phyloP scores from a whole-genome alignment of 2,113 vertebrate genomes.

The Macaca fascicularis region DNA sequence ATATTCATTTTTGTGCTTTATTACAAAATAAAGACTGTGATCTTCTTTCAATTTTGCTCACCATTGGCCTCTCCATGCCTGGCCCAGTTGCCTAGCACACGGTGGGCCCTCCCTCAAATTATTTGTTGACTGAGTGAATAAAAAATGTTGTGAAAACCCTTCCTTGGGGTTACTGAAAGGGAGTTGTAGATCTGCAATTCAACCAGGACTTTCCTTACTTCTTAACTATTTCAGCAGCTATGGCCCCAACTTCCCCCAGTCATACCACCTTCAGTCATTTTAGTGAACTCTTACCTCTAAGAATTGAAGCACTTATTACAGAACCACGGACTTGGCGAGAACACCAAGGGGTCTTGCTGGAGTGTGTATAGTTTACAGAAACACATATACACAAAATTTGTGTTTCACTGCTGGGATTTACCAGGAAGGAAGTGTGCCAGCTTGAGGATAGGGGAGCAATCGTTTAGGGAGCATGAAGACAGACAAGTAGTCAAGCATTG shows the following conservation, averaged over 20 bases:
- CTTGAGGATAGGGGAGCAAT: neutral
- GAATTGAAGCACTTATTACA: neutral
- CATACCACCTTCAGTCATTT: neutral
- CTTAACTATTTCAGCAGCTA: accelerated
- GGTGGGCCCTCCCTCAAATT: neutral
- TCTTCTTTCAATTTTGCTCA: neutral
- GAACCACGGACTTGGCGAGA: neutral
- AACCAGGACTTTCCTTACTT: accelerated
- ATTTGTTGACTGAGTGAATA: neutral
- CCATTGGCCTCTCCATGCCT: neutral
- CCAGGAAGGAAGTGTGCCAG: neutral
- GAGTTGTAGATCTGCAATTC: neutral
- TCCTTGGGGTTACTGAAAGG: neutral
- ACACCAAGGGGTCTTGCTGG: neutral
- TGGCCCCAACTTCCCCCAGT: accelerated
- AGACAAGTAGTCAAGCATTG: neutral
- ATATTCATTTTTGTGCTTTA: neutral
- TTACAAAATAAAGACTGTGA: neutral
- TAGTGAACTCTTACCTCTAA: neutral
- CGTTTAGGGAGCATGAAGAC: neutral
- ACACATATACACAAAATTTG: neutral
- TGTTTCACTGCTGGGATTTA: neutral
- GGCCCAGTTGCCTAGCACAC: neutral
- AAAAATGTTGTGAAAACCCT: no score
- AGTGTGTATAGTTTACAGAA: neutral